Evolutionary conservation across 2,888 invertebrate species (phyloP).

Genomic region (Anorthoa munda): DNA sequence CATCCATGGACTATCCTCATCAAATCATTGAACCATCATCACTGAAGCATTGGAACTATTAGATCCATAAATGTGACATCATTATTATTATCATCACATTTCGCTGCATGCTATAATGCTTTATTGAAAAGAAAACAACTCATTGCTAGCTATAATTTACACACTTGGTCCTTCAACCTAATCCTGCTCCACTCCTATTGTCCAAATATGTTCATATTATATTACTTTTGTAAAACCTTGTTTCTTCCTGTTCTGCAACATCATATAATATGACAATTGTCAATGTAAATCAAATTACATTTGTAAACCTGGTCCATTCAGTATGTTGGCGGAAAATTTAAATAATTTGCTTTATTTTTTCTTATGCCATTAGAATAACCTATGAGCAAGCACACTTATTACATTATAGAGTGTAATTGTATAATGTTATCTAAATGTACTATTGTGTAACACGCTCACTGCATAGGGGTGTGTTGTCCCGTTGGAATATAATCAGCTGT

Average conservation of each 20-base stretch:
- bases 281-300: constrained; percentile 20
- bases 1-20: constrained; percentile 15
- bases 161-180: background rate
- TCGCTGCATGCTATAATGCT: constrained; percentile 8
- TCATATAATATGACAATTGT: background rate
- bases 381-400: background rate
- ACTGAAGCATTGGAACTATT: background rate
- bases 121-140: constrained; percentile 2
- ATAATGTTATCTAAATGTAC: background rate
- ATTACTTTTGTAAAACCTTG: constrained; percentile 6
- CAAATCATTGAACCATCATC: constrained; percentile 12
- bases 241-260: constrained; percentile 6
- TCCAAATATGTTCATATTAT: constrained; percentile 1
- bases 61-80: background rate
- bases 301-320: background rate
- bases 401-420: background rate
- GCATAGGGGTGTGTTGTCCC: background rate
- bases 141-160: background rate
- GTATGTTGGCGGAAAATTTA: background rate
- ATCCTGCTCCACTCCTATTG: background rate
- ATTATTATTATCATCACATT: no score
- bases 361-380: background rate
- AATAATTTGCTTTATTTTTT: background rate
- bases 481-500: constrained; percentile 28
- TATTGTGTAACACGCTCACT: background rate